A percentile compares a stretch with the other conserved stretches of the same genome.
Evolutionary conservation across 2,113 vertebrate genomes (phyloP).

Genomic region (Pterocles gutturalis): DNA sequence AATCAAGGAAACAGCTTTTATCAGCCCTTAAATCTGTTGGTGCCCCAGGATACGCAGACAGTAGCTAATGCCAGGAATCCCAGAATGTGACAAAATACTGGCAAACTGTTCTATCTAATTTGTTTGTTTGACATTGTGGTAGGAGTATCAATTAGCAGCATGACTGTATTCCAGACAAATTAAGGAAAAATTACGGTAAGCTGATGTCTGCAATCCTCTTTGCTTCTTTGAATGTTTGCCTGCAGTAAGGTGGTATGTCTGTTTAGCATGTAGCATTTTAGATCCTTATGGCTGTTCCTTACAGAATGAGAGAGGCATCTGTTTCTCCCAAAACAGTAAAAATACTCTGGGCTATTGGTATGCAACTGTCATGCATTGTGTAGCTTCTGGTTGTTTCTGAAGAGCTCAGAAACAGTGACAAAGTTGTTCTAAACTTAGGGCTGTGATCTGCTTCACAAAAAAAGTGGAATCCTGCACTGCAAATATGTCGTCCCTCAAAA

Average conservation of each 20-base stretch:
- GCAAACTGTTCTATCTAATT: neutral
- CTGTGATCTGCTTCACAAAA: neutral
- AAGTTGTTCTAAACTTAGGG: neutral
- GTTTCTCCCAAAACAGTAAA: neutral
- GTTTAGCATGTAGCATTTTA: neutral
- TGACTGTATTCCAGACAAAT: neutral
- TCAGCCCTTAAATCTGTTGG: slow-evolving; percentile 24
- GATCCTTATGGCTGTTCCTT: neutral
- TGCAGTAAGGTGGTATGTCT: neutral
- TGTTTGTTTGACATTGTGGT: slow-evolving; percentile 14
- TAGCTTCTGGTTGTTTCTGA: neutral
- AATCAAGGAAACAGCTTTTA: neutral
- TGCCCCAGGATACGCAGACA: neutral
- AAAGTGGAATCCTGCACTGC: neutral
- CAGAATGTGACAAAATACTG: slow-evolving; percentile 14
- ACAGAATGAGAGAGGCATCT: neutral
- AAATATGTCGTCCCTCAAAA: neutral
- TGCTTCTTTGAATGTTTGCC: neutral
- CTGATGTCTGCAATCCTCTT: neutral
- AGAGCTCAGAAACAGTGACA: neutral
- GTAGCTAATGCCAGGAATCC: neutral
- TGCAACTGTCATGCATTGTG: accelerated
- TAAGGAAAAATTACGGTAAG: neutral
- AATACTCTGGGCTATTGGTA: neutral
- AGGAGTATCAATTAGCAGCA: slow-evolving; percentile 24